Base-by-base conservation (phyloP, 64 coral and sea anemone species). In the Orbicella faveolata region DNA sequence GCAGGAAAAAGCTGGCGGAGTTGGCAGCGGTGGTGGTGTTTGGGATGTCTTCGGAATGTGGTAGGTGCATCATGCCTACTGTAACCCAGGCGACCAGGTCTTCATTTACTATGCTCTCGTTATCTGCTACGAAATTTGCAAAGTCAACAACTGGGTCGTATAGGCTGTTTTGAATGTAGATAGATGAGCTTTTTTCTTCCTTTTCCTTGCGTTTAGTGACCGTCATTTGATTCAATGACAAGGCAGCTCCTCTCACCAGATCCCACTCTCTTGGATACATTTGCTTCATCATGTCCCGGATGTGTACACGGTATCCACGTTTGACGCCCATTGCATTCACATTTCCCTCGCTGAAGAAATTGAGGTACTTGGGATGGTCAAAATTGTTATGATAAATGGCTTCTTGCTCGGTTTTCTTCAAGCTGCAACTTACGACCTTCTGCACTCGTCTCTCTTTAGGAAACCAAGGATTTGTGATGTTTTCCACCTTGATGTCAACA, bases 41-140 rank as follows among this genome's bases (percentile, higher is more conserved):
- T 3, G 94, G 94, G 30, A 96, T 86, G 52, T 96, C 94, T 80
- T 93, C 94, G 25, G 94, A 93, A 82, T 96, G 94, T 59, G 94
- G 94, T 52, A 93, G 75, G 39, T 96, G 94, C 77, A 93, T 89
- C n/a, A 65, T 61, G 9, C 94, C 94, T 1, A 80, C 79, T 34
- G 90, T 93, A 26, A 96, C 94, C 94, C 94, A 96, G 63, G 90
- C 90, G 75, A 96, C 94, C 73, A 96, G 51, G 23, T 96, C 94
- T 90, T 96, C 52, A 76, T 88, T 96, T 55, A 86, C 79, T 33
- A 96, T 96, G 6, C 9, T 77, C 69, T 96, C 94, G 34, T 96
- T 90, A 66, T 96, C 94, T 21, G 66, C 66, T n/a, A 86, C 65
- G 76, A 87, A 96, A 52, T 80, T 72, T 41, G 76, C 85, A 83